Conservation (phyloP, 2,888 invertebrate genomes). For the Lepidocyrtoides sp. region DNA sequence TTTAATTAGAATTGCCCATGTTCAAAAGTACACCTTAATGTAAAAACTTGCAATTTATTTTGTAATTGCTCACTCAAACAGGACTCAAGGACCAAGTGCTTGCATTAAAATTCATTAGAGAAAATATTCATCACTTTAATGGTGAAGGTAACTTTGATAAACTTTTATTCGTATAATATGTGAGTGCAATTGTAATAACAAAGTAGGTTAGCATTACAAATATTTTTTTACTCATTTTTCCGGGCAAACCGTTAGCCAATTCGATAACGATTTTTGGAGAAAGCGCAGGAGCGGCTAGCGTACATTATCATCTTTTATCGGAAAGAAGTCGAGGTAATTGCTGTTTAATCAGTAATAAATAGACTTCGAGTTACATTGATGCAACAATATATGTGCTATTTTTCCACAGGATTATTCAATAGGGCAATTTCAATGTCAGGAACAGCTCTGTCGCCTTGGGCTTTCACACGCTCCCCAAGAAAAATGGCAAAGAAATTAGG, state of each 20-base stretch:
- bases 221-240: neutral
- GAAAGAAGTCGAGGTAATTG: slow-evolving; percentile 79
- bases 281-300: slow-evolving; percentile 79
- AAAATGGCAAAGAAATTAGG: slow-evolving; percentile 86
- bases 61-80: slow-evolving; percentile 26
- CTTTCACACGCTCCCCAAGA: slow-evolving; percentile 88
- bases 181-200: too few species aligned
- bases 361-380: too few species aligned
- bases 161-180: too few species aligned
- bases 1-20: neutral
- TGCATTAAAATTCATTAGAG: slow-evolving; percentile 83
- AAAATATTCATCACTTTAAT: slow-evolving; percentile 81
- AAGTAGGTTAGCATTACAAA: too few species aligned
- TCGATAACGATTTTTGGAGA: slow-evolving; percentile 83
- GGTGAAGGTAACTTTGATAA: slow-evolving; percentile 82
- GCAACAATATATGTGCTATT: too few species aligned
- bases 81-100: slow-evolving; percentile 83
- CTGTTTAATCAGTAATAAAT: neutral
- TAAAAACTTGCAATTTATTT: neutral
- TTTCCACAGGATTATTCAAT: slow-evolving; percentile 86
- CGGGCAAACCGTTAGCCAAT: too few species aligned
- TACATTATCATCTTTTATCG: slow-evolving; percentile 83
- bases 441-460: slow-evolving; percentile 86
- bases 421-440: slow-evolving; percentile 86
- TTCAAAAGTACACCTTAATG: neutral